These are phyloP conservation scores for Pongo abelii DNA, from an alignment of 2,113 vertebrate species.

Conservation along the genomic window DNA sequence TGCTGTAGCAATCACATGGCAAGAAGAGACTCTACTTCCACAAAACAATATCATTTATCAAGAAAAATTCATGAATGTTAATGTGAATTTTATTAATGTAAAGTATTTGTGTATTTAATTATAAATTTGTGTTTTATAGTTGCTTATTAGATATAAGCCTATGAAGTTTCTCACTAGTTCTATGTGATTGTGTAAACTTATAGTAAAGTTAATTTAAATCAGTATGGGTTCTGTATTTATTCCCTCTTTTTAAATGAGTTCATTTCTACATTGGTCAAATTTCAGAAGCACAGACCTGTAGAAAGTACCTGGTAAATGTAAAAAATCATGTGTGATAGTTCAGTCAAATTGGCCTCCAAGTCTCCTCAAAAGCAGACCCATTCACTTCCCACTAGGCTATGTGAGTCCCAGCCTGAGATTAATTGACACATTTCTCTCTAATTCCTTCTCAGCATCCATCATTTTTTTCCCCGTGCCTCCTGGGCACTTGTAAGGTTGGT, in stretches of 20 bases:
- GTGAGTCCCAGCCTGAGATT: not conserved
- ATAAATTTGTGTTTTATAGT: conserved; percentile 6
- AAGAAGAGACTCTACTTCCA: not conserved
- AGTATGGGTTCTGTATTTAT: not conserved
- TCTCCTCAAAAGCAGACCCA: not conserved
- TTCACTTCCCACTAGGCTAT: not conserved
- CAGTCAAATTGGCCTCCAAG: not conserved
- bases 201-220: conserved; percentile 25
- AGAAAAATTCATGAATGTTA: not conserved
- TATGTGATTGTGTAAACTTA: not conserved
- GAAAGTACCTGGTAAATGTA: not conserved
- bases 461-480: not conserved
- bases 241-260: not conserved
- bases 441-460: not conserved
- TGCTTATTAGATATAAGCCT: not conserved
- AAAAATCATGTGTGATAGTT: not conserved
- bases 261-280: conserved; percentile 15
- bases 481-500: not conserved
- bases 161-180: conserved; percentile 5
- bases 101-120: not conserved
- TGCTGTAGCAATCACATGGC: not conserved
- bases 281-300: not conserved
- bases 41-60: not conserved
- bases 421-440: conserved; percentile 30
- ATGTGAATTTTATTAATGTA: not conserved